Conservation (phyloP, 1,140 invertebrate genomes). For the Grapholita molesta region DNA sequence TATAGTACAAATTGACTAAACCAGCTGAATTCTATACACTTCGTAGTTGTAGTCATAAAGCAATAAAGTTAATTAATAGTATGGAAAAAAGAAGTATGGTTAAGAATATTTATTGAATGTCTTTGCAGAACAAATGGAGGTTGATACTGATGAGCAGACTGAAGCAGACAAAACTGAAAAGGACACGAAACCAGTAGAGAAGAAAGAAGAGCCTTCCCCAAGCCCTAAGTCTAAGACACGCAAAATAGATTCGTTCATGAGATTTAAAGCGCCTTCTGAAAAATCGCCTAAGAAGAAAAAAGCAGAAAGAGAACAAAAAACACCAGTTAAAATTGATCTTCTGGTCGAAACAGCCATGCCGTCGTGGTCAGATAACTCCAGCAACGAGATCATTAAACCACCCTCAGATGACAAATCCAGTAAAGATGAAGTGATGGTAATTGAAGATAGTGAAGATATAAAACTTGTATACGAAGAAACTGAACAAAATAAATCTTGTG, state of each 20-base stretch:
- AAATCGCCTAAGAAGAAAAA: constrained; percentile 55
- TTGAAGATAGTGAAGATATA: constrained; percentile 82
- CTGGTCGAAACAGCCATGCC: constrained; percentile 78
- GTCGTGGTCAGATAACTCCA: constrained; percentile 77
- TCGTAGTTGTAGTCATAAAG: too few species aligned
- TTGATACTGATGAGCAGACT: constrained; percentile 41
- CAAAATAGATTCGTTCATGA: constrained; percentile 63
- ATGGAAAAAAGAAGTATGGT: too few species aligned
- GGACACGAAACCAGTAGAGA: constrained; percentile 29
- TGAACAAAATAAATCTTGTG: constrained; percentile 35
- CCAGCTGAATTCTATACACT: too few species aligned
- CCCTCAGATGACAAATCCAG: constrained; percentile 38
- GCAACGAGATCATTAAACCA: constrained; percentile 53
- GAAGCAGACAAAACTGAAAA: constrained; percentile 32
- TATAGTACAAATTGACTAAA: too few species aligned
- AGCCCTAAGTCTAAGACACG: constrained; percentile 28
- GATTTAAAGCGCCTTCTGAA: constrained; percentile 62
- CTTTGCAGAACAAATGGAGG: constrained; percentile 58
- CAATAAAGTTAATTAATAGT: too few species aligned
- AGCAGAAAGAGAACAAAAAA: constrained; percentile 43
- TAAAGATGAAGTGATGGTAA: constrained; percentile 45
- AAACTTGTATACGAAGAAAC: constrained; percentile 82
- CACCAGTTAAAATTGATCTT: constrained; percentile 61
- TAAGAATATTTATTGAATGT: background rate
- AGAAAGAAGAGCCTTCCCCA: constrained; percentile 40